Conservation (phyloP, 1,140 invertebrate genomes). For the Calliphora vicina region DNA sequence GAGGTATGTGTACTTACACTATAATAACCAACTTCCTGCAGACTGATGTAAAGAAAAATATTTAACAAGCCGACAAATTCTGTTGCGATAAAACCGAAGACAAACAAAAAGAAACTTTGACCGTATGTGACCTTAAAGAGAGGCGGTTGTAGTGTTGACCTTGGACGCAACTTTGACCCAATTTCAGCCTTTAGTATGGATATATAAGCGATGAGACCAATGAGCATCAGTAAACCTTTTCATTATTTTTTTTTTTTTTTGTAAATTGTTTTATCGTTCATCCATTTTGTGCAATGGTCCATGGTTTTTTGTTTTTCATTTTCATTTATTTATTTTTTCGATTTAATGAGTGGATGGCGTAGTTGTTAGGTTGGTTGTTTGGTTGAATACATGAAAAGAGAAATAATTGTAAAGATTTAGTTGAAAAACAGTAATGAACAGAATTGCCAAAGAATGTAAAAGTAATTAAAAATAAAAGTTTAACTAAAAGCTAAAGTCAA, state of each 20-base stretch:
- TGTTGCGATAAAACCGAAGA: slow-evolving; percentile 82
- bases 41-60: slow-evolving; percentile 85
- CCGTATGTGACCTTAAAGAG: slow-evolving; percentile 87
- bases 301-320: not conserved
- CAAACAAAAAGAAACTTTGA: slow-evolving; percentile 85
- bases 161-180: slow-evolving; percentile 81
- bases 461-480: not conserved
- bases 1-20: slow-evolving; percentile 57
- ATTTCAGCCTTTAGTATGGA: slow-evolving; percentile 91
- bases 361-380: not conserved
- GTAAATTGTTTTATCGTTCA: not conserved
- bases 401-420: not conserved
- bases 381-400: not conserved
- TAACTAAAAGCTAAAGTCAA: slow-evolving; percentile 47
- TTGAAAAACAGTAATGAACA: not conserved
- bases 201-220: slow-evolving; percentile 91
- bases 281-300: too few relatives aligned
- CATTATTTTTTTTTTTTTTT: not conserved
- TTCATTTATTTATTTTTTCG: not conserved
- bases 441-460: not conserved
- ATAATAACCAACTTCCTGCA: slow-evolving; percentile 67
- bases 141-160: slow-evolving; percentile 78
- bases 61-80: slow-evolving; percentile 85
- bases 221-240: slow-evolving; percentile 84
- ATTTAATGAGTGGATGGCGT: not conserved